Evolutionary conservation across 1,140 invertebrate species (phyloP), one percentile per base, ranked within the genome.

Genomic region (Polypedilum vanderplanki): DNA sequence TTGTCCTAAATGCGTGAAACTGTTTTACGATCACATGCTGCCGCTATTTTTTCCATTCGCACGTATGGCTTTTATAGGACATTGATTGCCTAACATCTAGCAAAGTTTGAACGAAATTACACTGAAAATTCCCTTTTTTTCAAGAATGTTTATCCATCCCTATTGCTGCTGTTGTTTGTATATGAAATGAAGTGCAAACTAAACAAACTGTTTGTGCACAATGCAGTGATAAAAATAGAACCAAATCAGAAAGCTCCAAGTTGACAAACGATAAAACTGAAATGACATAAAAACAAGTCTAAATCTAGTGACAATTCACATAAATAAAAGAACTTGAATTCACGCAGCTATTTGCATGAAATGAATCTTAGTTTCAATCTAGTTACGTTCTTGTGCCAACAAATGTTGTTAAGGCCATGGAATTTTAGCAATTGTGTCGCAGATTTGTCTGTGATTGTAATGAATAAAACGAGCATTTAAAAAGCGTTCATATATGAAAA

Each of bases 51-150:
- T 12, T 57, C 12, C 15, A 15, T 57, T 57, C 46, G 46, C 46
- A 57, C 46, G 46, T 57, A 57, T 57, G 46, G 46, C 46, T 57
- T 57, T 57, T 57, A 57, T 57, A 57, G 46, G 46, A 57, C 46
- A 57, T 57, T 57, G 46, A 57, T 57, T 57, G 46, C 46, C 46
- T 33, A 57, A n/a, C 46, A 57, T 57, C 41, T n/a, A 46, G 2
- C n/a, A 57, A 12, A 57, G 46, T 57, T 57, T 57, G 46, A n/a
- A 33, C 24, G 5, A 33, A 33, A 33, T 33, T 33, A 33, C 24
- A 33, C 24, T 33, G 24, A 5, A 33, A 33, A 33, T 33, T 33
- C 5, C 24, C 24, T 1, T 33, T 33, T 33, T 33, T 57, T 57
- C 46, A 15, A 12, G 46, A 17, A 12, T 57, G 10, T 57, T 17